Percentiles rank a stretch among this genome's conserved stretches.
These are phyloP conservation scores for Moxostoma hubbsi DNA, from an alignment of 2,797 vertebrate genomes.

Conservation along the genomic window DNA sequence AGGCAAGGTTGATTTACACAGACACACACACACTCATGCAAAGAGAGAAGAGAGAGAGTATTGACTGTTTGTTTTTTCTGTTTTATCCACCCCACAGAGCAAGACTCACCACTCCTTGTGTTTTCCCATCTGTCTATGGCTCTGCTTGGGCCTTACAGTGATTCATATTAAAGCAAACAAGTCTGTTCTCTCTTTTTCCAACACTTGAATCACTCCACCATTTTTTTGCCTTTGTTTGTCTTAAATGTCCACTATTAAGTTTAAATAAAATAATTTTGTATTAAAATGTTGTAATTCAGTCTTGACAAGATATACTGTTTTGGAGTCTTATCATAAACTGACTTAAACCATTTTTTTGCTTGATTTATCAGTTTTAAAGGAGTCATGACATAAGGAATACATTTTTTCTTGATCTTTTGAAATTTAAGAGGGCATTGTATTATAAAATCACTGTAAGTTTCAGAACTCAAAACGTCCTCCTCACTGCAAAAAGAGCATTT, in stretches of 20 bases:
- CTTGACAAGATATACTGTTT: neutral
- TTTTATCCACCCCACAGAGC: conserved; percentile 43
- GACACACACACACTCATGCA: neutral
- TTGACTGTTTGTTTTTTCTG: conserved; percentile 44
- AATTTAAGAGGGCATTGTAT: no score
- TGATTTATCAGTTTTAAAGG: neutral
- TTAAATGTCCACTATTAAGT: neutral
- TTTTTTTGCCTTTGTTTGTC: conserved; percentile 4
- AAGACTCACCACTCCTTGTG: conserved; percentile 48
- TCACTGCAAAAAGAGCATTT: no score
- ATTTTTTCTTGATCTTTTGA: no score
- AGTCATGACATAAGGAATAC: no score
- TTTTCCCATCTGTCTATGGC: conserved; percentile 49
- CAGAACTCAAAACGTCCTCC: no score
- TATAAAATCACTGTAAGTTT: no score
- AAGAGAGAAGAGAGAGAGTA: conserved; percentile 8
- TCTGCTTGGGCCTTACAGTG: conserved; percentile 29
- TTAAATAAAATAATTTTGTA: neutral
- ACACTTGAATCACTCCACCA: conserved; percentile 17
- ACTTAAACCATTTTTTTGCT: neutral
- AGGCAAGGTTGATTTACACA: conserved; percentile 36
- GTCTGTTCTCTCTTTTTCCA: conserved; percentile 23
- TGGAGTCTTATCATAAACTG: neutral
- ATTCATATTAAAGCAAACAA: conserved; percentile 39
- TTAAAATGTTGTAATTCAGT: no score